Base-by-base conservation (phyloP, 2,113 vertebrate species). In the Vulpes lagopus region DNA sequence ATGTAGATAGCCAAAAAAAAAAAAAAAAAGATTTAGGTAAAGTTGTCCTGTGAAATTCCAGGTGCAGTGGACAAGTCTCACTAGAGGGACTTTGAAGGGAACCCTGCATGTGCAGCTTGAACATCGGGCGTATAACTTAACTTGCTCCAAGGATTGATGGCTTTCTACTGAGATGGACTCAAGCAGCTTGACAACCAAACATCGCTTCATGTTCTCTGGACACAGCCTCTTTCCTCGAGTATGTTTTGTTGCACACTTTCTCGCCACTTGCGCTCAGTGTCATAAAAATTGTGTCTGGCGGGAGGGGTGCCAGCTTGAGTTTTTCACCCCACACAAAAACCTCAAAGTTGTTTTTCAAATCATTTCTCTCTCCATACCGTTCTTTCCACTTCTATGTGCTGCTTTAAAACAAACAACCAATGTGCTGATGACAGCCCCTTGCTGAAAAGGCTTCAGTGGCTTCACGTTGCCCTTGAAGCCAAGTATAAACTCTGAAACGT, bases 361-460 rank as follows among this genome's bases (percentile, higher is more conserved):
- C 8, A 7, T 83, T 90, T 79, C 20, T 78, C 74, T 60, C 8
- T n/a, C 30, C 43, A 59, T 71, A 30, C 7, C 8, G 19, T 76
- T 79, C 78, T 74, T 84, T 71, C 51, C 51, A 73, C 60, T 12
- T 67, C 11, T 23, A 27, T 0, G 5, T 87, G 25, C 43, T 87
- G 27, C 51, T 85, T 88, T 60, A 80, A 90, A 88, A 87, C 57
- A 95, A 80, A 83, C 15, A 55, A 49, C 16, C 86, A 87, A 19
- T 65, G 69, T 51, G 35, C 59, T 64, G 43, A 90, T 35, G 57
- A 74, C 14, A 51, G 15, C n/a, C 14, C 53, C 22, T 73, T 71
- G 22, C 25, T 92, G 14, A 90, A 95, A 89, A 62, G 17, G 15
- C 8, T 80, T 85, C 23, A 11, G 0, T n/a, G 30, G 9, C 19